Base-by-base conservation (phyloP, 2,888 invertebrate species). In the Cetonia aurata region DNA sequence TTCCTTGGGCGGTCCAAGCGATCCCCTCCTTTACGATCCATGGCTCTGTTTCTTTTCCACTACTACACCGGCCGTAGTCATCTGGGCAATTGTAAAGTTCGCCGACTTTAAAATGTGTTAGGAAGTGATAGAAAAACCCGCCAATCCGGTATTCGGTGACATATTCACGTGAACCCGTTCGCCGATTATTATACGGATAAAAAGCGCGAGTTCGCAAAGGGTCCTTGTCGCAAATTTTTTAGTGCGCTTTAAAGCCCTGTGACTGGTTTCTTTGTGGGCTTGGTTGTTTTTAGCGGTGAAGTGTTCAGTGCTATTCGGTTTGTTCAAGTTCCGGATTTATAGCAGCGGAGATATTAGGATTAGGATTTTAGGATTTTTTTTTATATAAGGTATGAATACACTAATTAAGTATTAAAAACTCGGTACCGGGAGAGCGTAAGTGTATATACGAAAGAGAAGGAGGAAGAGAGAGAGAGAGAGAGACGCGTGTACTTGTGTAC, bases 21-120 rank as follows among this genome's bases (percentile, higher is more conserved):
- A 52, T 69, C 69, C 69, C 69, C 69, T 59, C 59, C 50, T 65
- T 50, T 31, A 44, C 33, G 48, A 62, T 44, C 31, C 62, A 62
- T 42, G 69, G 37, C 56, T 56, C 67, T 56, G 56, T 67, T 69
- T 69, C 69, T 69, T 59, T 59, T 59, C 69, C 52, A 69, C 69
- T 25, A 25, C 25, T 52, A 50, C 69, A 48, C 41, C 52, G 50
- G 60, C 52, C 17, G 69, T 60, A 60, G 69, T 60, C 69, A 59
- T 57, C 56, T 60, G 69, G 52, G 48, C 52, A 69, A 59, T 46
- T 60, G 57, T 52, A 57, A 25, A 53, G 59, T 69, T 69, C 69
- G 69, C 69, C 60, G 60, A 69, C 60, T 69, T 59, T 57, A 42
- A 69, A 59, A 69, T 52, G 59, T 41, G 50, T 41, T 69, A 57